phyloP scores from a whole-genome alignment of 2,888 invertebrate species.

The Sicus ferrugineus region DNA sequence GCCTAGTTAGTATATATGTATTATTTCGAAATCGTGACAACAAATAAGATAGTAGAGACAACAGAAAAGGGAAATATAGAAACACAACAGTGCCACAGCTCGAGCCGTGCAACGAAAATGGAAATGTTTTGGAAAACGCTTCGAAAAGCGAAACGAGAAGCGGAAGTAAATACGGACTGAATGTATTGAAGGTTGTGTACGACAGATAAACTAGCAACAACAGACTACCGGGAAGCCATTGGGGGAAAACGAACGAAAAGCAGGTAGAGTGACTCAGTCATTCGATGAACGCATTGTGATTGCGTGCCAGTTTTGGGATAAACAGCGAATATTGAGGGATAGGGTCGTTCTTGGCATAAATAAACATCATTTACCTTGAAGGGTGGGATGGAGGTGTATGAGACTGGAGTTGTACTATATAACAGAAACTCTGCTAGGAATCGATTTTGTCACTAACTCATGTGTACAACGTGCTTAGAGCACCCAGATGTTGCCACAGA shows the following conservation, averaged over 20 bases:
- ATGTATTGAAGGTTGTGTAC: slow-evolving; percentile 21
- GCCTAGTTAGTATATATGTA: not conserved
- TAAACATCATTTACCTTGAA: not conserved
- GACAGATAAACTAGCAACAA: slow-evolving; percentile 3
- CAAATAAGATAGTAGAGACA: not conserved
- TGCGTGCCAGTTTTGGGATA: not conserved
- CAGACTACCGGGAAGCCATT: not conserved
- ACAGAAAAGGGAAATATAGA: not conserved
- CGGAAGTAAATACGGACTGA: slow-evolving; percentile 19
- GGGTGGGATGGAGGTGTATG: too few species aligned
- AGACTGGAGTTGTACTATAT: too few species aligned
- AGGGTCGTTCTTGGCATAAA: not conserved
- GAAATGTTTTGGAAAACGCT: slow-evolving; percentile 1
- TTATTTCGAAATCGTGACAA: not conserved
- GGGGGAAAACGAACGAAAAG: too few species aligned
- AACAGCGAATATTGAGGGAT: not conserved
- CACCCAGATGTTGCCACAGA: too few species aligned
- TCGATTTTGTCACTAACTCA: too few species aligned
- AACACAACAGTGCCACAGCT: not conserved
- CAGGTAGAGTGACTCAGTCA: not conserved
- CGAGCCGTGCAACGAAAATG: not conserved
- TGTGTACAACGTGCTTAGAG: too few species aligned
- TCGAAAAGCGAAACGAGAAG: not conserved
- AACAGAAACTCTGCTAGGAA: too few species aligned
- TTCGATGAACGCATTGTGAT: not conserved